Base-by-base conservation (phyloP, 2,113 vertebrate species). In the Albula goreensis region DNA sequence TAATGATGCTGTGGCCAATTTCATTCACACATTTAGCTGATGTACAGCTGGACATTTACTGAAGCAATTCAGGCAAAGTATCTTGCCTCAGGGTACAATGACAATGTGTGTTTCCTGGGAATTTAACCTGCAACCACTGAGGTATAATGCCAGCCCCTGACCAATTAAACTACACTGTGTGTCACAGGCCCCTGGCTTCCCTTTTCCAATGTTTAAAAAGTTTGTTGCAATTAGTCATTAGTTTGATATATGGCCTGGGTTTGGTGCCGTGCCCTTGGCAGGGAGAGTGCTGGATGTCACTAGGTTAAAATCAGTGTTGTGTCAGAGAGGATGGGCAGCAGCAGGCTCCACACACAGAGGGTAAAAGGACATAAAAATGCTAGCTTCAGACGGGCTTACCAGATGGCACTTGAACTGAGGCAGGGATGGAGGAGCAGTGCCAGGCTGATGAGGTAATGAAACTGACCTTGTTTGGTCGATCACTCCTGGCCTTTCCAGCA, bases 381-480 rank as follows among this genome's bases (percentile, higher is more conserved):
- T 6, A 70, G 22, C 63, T 70, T 70, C 8, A 70, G 63, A 70
- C 17, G 63, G n/a, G 63, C 63, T 5, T n/a, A 70, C 19, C 63
- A 74, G 19, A 74, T 74, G 70, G 70, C 22, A 74, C 70, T 74
- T 70, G 6, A 31, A 10, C 70, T 9, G 19, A 31, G 5, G 70
- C 70, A 10, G n/a, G 70, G 70, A 74, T 19, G 5, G 70, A 74
- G n/a, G 3, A 2, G 5, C 70, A 10, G n/a, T 31, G 70, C 70
- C 70, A 74, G 31, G n/a, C 70, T 31, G n/a, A 10, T 74, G 70
- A 74, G 19, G 70, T 74, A 31, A 74, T 74, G n/a, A 74, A 70
- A 11, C 70, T 74, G 70, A 74, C 70, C 70, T 74, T 74, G 70
- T 74, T 19, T 74, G 70, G 70, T n/a, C 70, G 22, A 74, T 74